Base-by-base conservation (phyloP, 2,113 vertebrate genomes). In the Brachypteracias leptosomus region DNA sequence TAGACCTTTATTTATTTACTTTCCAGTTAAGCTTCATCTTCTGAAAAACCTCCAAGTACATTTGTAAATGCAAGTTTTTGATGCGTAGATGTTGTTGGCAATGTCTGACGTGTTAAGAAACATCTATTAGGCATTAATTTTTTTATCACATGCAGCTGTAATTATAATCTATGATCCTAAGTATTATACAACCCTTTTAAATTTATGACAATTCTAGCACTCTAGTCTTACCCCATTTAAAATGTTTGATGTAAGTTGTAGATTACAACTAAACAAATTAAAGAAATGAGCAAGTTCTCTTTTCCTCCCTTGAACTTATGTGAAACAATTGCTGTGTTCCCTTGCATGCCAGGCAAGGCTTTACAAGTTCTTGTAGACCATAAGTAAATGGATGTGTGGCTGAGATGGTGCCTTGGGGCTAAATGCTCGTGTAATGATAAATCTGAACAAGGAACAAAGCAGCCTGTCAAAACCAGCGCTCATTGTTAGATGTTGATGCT, bases 381-480 rank as follows among this genome's bases (percentile, higher is more conserved):
- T 72, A 85, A 80, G 77, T 82, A 82, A 92, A 87, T 93, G 77
- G 51, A 36, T 95, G 28, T 20, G 7, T 84, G 76, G 33, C 73
- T 84, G 82, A 76, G 66, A 75, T 65, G 46, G 28, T 93, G 76
- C 72, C 92, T 46, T 76, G n/a, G n/a, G 80, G 92, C 73, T 88
- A 78, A 93, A 84, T 49, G 35, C 40, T 95, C 4, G 1, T 72
- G 63, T 89, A 82, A 89, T 94, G 83, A 85, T 81, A 86, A 85
- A 90, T 90, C 62, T 93, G 87, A 91, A 36, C 47, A 81, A 63
- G 85, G 83, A 89, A 81, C 71, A 93, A 94, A 96, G 89, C 73
- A 88, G 21, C 71, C 67, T 24, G 9, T 68, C 85, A 94, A 73
- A 91, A 70, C 9, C 26, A 76, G 46, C 2, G 2, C 59, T 73